These are phyloP conservation scores for Propithecus perrieri DNA, from an alignment of 2,797 vertebrate species.

Conservation along the genomic window DNA sequence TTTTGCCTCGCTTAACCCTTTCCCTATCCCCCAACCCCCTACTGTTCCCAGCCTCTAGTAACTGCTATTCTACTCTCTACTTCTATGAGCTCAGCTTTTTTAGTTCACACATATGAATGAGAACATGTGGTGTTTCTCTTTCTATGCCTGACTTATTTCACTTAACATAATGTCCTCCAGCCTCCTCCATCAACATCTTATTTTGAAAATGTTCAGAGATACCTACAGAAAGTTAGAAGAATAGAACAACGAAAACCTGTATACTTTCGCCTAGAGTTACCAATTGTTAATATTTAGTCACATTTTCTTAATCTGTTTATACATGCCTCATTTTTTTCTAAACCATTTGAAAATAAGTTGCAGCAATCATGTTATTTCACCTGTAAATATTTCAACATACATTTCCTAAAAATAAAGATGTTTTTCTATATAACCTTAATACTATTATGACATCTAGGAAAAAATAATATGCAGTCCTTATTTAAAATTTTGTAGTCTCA, in stretches of 20 bases:
- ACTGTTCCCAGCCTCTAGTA: background rate
- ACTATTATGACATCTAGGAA: background rate
- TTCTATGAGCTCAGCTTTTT: background rate
- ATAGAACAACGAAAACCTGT: background rate
- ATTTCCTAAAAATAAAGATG: background rate
- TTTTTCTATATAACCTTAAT: background rate
- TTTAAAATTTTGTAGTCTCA: slow-evolving; percentile 27
- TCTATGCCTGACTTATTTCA: background rate
- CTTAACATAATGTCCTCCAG: background rate
- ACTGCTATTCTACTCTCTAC: background rate
- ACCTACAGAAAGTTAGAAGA: background rate
- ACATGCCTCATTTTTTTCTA: background rate
- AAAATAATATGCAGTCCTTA: background rate
- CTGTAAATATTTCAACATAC: slow-evolving; percentile 4
- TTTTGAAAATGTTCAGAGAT: slow-evolving; percentile 43
- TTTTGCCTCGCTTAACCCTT: background rate
- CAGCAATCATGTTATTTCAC: background rate
- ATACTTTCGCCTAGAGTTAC: background rate
- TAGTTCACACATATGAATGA: background rate
- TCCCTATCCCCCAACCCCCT: background rate
- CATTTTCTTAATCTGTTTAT: background rate
- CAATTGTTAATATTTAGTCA: background rate
- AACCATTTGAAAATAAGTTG: background rate
- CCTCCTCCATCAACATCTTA: background rate
- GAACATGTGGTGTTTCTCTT: background rate